Conservation (phyloP, 92 coral and sea anemone species). For the Galaxea fascicularis region DNA sequence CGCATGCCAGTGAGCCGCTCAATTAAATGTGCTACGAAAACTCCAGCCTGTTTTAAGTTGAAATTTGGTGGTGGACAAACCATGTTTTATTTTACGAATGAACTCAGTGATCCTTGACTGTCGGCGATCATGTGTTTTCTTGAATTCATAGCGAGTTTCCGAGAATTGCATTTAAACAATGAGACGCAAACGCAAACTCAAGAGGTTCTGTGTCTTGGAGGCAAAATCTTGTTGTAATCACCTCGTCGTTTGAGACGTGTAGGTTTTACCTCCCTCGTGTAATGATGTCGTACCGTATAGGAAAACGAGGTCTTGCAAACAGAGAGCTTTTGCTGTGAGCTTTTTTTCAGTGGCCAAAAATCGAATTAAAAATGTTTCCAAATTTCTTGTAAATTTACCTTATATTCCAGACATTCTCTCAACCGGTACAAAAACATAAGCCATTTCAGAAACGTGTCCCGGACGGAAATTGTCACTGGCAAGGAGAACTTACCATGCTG, state of each 20-base stretch:
- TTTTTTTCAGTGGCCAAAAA: not conserved
- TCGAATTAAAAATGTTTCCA: not conserved
- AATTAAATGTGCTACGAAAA: not conserved
- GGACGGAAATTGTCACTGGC: not conserved
- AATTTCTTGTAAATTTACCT: too few relatives aligned
- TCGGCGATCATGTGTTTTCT: not conserved
- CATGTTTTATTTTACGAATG: not conserved
- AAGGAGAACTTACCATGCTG: slow-evolving; percentile 13
- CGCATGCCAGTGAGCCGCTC: not conserved
- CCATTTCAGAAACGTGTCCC: not conserved
- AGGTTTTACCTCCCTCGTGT: not conserved
- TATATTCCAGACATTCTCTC: not conserved
- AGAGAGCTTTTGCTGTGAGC: too few relatives aligned
- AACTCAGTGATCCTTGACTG: not conserved
- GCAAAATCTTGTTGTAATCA: not conserved
- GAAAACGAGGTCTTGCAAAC: not conserved
- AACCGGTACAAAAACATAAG: not conserved
- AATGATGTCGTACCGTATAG: not conserved
- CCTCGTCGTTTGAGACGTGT: not conserved
- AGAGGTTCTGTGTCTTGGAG: not conserved
- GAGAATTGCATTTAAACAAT: not conserved
- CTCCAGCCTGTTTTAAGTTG: not conserved
- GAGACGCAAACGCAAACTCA: not conserved
- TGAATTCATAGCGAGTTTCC: slow-evolving; percentile 7
- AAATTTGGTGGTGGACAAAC: not conserved